These are phyloP conservation scores for Meganola albula DNA, from an alignment of 2,888 invertebrate genomes.

Conservation along the genomic window DNA sequence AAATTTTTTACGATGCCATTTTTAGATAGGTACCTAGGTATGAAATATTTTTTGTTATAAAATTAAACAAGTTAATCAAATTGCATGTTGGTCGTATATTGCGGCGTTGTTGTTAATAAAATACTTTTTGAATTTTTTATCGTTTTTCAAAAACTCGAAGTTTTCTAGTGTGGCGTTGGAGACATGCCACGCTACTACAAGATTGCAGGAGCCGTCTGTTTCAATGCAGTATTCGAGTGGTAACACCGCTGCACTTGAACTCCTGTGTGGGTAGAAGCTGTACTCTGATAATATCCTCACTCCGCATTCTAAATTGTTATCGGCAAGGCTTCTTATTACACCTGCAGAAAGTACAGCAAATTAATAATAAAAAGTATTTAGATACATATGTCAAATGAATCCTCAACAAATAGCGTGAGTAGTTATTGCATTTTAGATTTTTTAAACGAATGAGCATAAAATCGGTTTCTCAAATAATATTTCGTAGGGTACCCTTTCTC, in stretches of 20 bases:
- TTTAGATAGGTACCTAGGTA: no score
- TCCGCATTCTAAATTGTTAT: slow-evolving; percentile 50
- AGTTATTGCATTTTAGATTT: no score
- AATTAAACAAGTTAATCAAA: slow-evolving; percentile 17
- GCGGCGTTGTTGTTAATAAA: slow-evolving; percentile 48
- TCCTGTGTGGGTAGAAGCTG: slow-evolving; percentile 51
- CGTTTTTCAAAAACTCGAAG: slow-evolving; percentile 59
- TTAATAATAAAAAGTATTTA: no score
- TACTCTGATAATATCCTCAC: slow-evolving; percentile 56
- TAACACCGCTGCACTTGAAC: slow-evolving; percentile 26
- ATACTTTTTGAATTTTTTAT: slow-evolving; percentile 51
- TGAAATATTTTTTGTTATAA: no score
- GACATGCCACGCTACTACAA: slow-evolving; percentile 62
- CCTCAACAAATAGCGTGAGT: no score
- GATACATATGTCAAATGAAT: no score
- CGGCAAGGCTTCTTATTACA: slow-evolving; percentile 43
- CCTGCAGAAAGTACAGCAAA: slow-evolving; percentile 51
- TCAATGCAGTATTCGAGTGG: slow-evolving; percentile 61
- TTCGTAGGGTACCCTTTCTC: no score
- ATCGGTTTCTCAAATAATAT: no score
- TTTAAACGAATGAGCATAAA: no score
- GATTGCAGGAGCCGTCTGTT: slow-evolving; percentile 50
- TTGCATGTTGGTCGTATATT: slow-evolving; percentile 29
- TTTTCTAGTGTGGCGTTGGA: slow-evolving; percentile 58
- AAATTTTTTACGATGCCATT: no score